Conservation (phyloP, 2,888 invertebrate species). For the Yponomeuta plumbellus region DNA sequence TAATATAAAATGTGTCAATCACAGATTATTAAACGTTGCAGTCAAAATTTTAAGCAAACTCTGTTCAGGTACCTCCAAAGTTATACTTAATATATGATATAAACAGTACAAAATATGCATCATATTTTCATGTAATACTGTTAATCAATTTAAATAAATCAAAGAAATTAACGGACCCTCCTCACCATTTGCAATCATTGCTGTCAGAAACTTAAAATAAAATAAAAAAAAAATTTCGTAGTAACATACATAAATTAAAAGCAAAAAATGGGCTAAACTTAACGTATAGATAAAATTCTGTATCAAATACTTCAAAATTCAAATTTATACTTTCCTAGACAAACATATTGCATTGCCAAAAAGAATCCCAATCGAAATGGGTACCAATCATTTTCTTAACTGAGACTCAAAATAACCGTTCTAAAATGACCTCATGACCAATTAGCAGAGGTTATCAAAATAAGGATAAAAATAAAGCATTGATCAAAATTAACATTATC, state of each 20-base stretch:
- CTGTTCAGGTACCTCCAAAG: neutral
- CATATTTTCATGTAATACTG: neutral
- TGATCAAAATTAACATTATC: too few species aligned
- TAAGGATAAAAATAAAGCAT: too few species aligned
- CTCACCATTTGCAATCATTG: neutral
- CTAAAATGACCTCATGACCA: too few species aligned
- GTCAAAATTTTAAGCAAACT: neutral
- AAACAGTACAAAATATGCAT: neutral
- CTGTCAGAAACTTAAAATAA: neutral
- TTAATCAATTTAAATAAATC: slow-evolving; percentile 7
- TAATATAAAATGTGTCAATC: slow-evolving; percentile 73
- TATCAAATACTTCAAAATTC: too few species aligned
- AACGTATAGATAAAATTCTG: slow-evolving; percentile 7
- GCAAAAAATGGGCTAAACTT: neutral
- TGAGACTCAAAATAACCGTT: too few species aligned
- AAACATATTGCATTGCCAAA: too few species aligned
- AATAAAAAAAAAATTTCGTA: neutral
- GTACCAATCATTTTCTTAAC: too few species aligned
- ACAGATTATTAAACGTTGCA: slow-evolving; percentile 40
- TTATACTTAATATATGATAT: neutral
- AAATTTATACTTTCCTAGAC: too few species aligned
- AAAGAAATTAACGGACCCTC: slow-evolving; percentile 1
- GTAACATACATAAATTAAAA: neutral
- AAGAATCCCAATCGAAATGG: too few species aligned
- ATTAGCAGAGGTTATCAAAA: too few species aligned